phyloP scores from a whole-genome alignment of 2,113 vertebrate species.

The Ovis canadensis region DNA sequence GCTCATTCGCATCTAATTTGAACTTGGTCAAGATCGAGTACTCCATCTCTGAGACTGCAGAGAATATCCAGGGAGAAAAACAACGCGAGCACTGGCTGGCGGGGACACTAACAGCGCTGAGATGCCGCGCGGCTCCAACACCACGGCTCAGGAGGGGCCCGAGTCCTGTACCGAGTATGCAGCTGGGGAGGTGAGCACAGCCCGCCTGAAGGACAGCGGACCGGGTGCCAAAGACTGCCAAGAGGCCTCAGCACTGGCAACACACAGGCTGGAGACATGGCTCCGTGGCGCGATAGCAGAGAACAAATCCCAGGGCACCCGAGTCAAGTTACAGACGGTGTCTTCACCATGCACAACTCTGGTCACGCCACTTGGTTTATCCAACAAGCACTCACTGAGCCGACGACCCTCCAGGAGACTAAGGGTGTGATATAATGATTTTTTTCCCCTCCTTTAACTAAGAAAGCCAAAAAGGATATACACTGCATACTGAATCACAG shows the following conservation, averaged over 20 bases:
- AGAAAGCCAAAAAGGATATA: background rate
- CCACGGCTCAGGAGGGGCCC: background rate
- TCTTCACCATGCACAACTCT: background rate
- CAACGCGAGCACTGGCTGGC: background rate
- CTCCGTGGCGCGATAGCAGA: background rate
- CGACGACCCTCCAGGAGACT: background rate
- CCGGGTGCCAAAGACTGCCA: background rate
- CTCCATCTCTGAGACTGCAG: background rate
- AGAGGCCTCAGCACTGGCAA: background rate
- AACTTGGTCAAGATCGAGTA: conserved; percentile 6
- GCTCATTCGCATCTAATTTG: conserved; percentile 7
- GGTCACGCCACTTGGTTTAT: background rate
- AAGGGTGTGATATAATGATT: background rate
- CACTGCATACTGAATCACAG: background rate
- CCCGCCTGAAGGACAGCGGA: background rate
- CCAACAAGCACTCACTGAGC: background rate
- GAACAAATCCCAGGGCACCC: background rate
- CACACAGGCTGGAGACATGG: background rate
- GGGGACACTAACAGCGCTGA: background rate
- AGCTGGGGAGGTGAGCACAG: background rate
- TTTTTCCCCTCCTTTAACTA: background rate
- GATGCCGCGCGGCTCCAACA: background rate
- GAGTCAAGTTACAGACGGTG: background rate
- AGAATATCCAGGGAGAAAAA: background rate
- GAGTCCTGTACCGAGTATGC: background rate